Conservation (phyloP, 2,113 vertebrate species). For the Bubalus kerabau region DNA sequence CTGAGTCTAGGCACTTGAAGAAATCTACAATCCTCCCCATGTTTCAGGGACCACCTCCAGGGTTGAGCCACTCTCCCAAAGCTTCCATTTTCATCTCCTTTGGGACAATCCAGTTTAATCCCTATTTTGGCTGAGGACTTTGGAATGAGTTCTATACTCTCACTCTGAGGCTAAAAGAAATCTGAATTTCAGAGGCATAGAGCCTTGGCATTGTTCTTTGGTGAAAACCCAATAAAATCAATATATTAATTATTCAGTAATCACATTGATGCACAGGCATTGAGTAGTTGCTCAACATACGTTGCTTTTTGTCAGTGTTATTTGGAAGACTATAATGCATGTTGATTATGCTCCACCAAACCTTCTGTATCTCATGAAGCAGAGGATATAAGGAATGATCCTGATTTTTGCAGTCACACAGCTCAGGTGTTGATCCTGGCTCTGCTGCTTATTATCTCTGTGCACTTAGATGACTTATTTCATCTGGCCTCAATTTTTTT, state of each 20-base stretch:
- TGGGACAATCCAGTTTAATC: background rate
- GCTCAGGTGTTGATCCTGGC: background rate
- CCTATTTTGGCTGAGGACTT: background rate
- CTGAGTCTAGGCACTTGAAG: background rate
- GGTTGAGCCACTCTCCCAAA: background rate
- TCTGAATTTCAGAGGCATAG: background rate
- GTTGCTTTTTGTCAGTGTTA: background rate
- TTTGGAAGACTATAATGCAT: background rate
- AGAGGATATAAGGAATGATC: background rate
- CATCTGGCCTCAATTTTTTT: background rate
- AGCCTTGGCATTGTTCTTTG: background rate
- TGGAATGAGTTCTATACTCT: background rate
- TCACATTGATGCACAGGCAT: background rate
- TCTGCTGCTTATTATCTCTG: background rate
- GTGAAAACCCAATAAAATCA: background rate
- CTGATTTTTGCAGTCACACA: background rate
- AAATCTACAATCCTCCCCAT: background rate
- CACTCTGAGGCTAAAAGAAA: background rate
- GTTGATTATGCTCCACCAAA: background rate
- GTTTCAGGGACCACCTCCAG: background rate
- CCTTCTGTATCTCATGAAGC: background rate
- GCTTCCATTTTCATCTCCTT: background rate
- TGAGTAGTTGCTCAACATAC: background rate
- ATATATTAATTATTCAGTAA: background rate
- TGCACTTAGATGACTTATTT: background rate